phyloP scores from a whole-genome alignment of 2,888 invertebrate species.

The Cancer borealis region DNA sequence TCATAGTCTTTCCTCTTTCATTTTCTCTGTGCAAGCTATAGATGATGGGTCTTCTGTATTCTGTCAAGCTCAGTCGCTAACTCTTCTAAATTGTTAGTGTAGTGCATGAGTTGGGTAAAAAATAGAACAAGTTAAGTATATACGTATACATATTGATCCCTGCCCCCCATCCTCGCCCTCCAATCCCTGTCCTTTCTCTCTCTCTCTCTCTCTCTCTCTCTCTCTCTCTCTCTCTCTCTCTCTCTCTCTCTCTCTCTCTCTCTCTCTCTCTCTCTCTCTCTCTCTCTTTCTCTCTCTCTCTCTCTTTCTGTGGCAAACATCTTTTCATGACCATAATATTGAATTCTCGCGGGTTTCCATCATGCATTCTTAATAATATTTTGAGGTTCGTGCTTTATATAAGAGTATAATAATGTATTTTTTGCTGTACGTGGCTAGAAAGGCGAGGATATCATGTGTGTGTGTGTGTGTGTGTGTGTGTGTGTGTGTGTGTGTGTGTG shows the following conservation, averaged over 20 bases:
- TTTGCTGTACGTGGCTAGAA: too few relatives aligned
- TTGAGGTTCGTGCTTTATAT: background rate
- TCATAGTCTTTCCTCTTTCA: background rate
- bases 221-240: slow-evolving; percentile 2
- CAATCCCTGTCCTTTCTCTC: background rate
- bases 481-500: background rate
- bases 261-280: slow-evolving; percentile 20
- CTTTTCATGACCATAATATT: background rate
- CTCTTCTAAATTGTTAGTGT: background rate
- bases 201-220: background rate
- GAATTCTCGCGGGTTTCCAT: background rate
- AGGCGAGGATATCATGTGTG: background rate
- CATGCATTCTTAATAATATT: background rate
- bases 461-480: slow-evolving; percentile 8
- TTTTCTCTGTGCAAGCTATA: background rate
- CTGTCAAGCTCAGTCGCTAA: background rate
- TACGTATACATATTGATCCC: background rate
- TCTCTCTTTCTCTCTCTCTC: slow-evolving; percentile 1
- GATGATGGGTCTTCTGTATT: background rate
- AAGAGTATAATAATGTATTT: background rate
- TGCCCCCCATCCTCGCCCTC: background rate
- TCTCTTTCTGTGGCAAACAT: background rate
- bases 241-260: slow-evolving; percentile 20
- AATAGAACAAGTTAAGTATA: too few relatives aligned
- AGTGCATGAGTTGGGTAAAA: too few relatives aligned